Evolutionary conservation across 2,888 invertebrate species (phyloP).

Genomic region (Caenorhabditis sp.): DNA sequence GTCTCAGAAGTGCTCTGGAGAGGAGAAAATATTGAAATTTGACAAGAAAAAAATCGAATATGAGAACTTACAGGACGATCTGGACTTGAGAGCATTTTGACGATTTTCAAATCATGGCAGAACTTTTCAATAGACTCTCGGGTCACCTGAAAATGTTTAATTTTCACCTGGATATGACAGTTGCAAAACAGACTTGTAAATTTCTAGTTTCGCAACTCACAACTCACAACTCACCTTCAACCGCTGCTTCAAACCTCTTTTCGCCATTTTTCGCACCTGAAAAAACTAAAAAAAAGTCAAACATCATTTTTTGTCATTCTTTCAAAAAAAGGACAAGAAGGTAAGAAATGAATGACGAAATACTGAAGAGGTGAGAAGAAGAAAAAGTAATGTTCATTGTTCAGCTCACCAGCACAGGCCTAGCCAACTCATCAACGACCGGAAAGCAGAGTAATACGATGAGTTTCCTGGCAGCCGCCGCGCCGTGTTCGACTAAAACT

Average conservation of each 20-base stretch:
- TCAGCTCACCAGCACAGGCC: too few species aligned
- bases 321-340: too few species aligned
- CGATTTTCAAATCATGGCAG: constrained; percentile 61
- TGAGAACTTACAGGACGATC: constrained; percentile 33
- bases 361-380: too few species aligned
- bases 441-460: background rate
- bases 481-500: background rate
- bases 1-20: constrained; percentile 36
- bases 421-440: too few species aligned
- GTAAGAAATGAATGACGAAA: too few species aligned
- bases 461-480: background rate
- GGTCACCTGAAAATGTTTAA: constrained; percentile 54
- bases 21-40: too few species aligned
- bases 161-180: too few species aligned
- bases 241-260: constrained; percentile 51
- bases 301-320: too few species aligned
- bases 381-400: too few species aligned
- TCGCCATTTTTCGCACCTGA: constrained; percentile 36
- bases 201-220: background rate
- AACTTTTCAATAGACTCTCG: constrained; percentile 60
- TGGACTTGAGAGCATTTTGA: constrained; percentile 35
- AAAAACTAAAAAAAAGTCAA: constrained; percentile 10
- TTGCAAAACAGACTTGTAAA: too few species aligned
- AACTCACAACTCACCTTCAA: constrained; percentile 52
- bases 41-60: background rate